Evolutionary conservation across 2,113 vertebrate genomes (phyloP).

Genomic region (Prochilodus magdalenae): DNA sequence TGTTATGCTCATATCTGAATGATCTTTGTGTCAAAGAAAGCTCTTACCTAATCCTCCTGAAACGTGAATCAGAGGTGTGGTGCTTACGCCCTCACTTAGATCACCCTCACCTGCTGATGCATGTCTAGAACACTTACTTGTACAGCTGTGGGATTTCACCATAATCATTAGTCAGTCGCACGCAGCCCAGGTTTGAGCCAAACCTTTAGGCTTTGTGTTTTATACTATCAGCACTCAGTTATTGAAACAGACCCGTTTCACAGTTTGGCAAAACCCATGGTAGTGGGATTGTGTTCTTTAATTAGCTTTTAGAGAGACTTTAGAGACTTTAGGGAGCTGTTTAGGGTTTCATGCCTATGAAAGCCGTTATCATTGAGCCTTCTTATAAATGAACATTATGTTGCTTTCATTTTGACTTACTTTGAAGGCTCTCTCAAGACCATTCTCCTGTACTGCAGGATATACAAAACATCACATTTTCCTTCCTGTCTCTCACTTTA

Average conservation of each 20-base stretch:
- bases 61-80: constrained; percentile 14
- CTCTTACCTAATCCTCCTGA: background rate
- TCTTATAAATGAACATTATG: no score
- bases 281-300: background rate
- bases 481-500: background rate
- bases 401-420: background rate
- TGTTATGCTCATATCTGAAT: background rate
- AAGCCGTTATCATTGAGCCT: background rate
- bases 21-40: background rate
- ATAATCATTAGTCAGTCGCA: constrained; percentile 14
- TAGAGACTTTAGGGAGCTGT: no score
- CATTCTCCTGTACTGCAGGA: background rate
- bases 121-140: constrained; percentile 4
- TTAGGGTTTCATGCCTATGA: background rate
- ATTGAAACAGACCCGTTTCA: background rate
- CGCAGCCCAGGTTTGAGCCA: background rate
- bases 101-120: constrained; percentile 16
- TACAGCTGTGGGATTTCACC: background rate
- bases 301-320: no score
- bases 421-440: background rate
- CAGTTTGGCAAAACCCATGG: background rate
- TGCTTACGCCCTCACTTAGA: background rate
- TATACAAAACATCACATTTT: background rate
- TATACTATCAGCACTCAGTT: background rate
- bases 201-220: background rate